These are phyloP conservation scores for Antheraea pernyi DNA, from an alignment of 1,140 invertebrate species.

Conservation along the genomic window DNA sequence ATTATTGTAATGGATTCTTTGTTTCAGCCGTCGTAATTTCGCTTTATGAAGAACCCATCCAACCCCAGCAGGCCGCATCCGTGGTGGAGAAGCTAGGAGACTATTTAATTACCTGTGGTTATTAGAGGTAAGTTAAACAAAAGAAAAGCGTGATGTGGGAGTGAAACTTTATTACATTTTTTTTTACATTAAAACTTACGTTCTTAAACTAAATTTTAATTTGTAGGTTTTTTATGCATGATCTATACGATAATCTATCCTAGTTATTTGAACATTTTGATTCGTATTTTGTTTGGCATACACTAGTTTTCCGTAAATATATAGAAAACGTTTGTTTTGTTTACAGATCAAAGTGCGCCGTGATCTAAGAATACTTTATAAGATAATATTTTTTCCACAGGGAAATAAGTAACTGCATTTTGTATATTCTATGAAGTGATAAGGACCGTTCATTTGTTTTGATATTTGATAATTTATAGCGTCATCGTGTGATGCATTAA, in stretches of 20 bases:
- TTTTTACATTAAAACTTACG: no score
- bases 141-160: no score
- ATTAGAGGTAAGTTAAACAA: slow-evolving; percentile 83
- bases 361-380: slow-evolving; percentile 79
- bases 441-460: slow-evolving; percentile 78
- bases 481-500: slow-evolving; percentile 68
- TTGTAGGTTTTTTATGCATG: no score
- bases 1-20: slow-evolving; percentile 35
- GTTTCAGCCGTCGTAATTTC: slow-evolving; percentile 93
- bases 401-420: slow-evolving; percentile 81
- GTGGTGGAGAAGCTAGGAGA: slow-evolving; percentile 97
- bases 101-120: slow-evolving; percentile 96
- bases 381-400: slow-evolving; percentile 80
- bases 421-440: slow-evolving; percentile 80
- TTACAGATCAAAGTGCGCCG: slow-evolving; percentile 76
- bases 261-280: no score
- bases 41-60: slow-evolving; percentile 95
- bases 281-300: background rate
- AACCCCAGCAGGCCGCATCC: slow-evolving; percentile 95
- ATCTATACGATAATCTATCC: no score
- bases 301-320: background rate
- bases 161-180: no score
- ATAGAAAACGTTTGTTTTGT: slow-evolving; percentile 31
- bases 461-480: slow-evolving; percentile 76
- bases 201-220: no score